Evolutionary conservation across 2,797 vertebrate species (phyloP).

Genomic region (Acanthornis magna): DNA sequence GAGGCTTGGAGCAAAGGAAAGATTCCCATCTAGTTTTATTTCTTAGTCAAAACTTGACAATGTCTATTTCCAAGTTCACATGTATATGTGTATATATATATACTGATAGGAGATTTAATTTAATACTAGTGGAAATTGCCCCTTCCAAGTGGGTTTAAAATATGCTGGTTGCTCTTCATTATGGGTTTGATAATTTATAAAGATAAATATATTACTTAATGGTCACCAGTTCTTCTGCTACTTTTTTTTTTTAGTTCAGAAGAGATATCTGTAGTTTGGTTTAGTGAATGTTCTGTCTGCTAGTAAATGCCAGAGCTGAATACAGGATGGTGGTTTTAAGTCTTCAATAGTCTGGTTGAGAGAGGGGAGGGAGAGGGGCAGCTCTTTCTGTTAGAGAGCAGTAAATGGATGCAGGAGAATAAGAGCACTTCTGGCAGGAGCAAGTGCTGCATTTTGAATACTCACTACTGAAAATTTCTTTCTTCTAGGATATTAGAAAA

Average conservation of each 20-base stretch:
- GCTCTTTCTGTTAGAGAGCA: neutral
- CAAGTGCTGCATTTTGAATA: neutral
- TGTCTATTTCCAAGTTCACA: neutral
- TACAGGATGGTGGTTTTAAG: neutral
- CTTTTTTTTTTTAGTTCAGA: neutral
- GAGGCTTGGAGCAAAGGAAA: neutral
- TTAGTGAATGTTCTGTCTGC: neutral
- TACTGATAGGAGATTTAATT: neutral
- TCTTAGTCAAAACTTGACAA: neutral
- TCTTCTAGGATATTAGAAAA: neutral
- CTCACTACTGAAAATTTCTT: neutral
- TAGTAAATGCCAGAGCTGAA: neutral
- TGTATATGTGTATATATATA: neutral
- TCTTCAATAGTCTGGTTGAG: neutral
- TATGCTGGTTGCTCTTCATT: neutral
- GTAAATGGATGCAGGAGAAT: neutral
- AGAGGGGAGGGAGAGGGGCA: neutral
- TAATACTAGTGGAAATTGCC: neutral
- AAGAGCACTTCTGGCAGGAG: neutral
- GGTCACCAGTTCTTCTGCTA: neutral
- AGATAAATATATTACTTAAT: neutral
- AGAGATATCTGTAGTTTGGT: neutral
- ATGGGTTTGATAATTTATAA: neutral
- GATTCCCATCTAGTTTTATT: neutral
- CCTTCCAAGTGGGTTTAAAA: neutral